A percentile compares a stretch with the other conserved stretches of the same genome.
Evolutionary conservation across 2,113 vertebrate genomes (phyloP).

Genomic region (Equus quagga): DNA sequence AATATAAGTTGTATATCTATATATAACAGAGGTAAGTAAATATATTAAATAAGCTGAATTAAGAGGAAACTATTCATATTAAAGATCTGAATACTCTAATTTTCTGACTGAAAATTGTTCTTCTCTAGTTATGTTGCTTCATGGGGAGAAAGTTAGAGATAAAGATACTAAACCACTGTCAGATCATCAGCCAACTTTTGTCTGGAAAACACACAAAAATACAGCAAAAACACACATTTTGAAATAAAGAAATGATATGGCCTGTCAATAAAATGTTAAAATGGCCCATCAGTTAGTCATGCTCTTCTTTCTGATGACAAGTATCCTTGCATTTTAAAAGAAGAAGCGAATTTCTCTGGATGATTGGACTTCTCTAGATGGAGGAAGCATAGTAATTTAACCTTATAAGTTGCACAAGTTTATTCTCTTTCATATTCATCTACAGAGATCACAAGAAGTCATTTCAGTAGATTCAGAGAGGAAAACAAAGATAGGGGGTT

Average conservation of each 20-base stretch:
- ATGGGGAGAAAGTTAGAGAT: background rate
- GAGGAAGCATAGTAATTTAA: background rate
- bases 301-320: background rate
- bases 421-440: background rate
- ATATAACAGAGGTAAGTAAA: background rate
- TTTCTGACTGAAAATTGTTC: constrained; percentile 3
- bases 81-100: background rate
- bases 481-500: background rate
- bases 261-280: background rate
- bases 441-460: background rate
- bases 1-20: background rate
- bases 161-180: background rate
- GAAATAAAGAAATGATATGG: background rate
- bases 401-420: background rate
- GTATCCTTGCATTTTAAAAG: background rate
- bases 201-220: background rate
- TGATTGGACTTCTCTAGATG: background rate
- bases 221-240: background rate
- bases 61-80: background rate
- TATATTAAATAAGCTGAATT: background rate
- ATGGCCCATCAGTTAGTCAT: background rate
- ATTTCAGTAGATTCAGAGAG: background rate
- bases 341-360: background rate
- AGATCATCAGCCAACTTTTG: background rate
- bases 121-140: background rate